Percentiles rank a stretch among this genome's conserved stretches.
phyloP scores from a whole-genome alignment of 2,888 invertebrate genomes.

The Neoaliturus tenellus region DNA sequence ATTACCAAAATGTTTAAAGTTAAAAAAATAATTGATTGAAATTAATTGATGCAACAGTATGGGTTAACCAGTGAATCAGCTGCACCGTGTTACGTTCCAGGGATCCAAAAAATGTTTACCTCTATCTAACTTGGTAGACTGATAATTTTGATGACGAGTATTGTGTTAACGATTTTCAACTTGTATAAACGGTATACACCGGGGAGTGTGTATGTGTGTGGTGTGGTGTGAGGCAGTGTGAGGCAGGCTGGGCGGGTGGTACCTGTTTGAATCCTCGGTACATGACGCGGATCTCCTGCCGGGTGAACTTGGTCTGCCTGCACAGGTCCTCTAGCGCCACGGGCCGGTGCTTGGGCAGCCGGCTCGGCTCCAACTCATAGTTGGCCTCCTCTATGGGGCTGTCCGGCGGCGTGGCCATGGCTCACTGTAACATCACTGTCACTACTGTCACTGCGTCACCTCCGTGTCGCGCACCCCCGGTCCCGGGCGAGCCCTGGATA shows the following conservation, averaged over 20 bases:
- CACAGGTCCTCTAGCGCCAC: conserved; percentile 94
- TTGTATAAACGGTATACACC: no score
- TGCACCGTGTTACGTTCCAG: no score
- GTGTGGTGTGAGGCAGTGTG: conserved; percentile 21
- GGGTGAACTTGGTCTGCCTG: conserved; percentile 95
- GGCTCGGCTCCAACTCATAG: conserved; percentile 88
- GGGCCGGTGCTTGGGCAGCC: conserved; percentile 88
- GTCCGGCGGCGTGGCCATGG: conserved; percentile 91
- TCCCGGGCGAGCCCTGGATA: conserved; percentile 36
- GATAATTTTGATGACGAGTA: no score
- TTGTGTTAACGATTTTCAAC: no score
- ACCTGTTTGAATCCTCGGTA: conserved; percentile 98
- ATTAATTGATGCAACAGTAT: no score
- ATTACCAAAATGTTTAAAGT: no score
- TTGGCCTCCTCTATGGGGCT: conserved; percentile 92
- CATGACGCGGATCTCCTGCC: conserved; percentile 97
- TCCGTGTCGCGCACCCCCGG: neutral
- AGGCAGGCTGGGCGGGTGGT: conserved; percentile 64
- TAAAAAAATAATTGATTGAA: no score
- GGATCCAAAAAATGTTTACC: no score
- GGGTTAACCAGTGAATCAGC: no score
- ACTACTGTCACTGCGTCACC: neutral
- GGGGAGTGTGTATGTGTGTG: neutral
- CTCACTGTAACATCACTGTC: conserved; percentile 57
- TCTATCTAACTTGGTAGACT: no score